These are phyloP conservation scores for Chrysemys picta DNA, from an alignment of 2,113 vertebrate genomes.

Conservation along the genomic window DNA sequence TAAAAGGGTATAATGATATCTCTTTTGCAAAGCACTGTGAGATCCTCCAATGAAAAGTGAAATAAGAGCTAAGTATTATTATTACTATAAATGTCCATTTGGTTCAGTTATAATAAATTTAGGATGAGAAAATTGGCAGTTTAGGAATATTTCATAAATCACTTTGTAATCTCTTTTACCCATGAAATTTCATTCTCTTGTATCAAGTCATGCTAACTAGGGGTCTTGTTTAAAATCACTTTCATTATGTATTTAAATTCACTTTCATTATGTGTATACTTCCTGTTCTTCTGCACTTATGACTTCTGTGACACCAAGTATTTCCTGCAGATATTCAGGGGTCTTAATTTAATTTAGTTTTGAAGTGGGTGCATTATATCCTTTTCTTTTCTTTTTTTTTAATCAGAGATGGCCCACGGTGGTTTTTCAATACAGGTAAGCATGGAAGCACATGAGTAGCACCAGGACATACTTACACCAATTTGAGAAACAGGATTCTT, in stretches of 20 bases:
- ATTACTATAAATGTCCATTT: slow-evolving; percentile 11
- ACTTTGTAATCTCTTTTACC: not conserved
- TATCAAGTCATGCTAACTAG: not conserved
- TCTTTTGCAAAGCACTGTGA: slow-evolving; percentile 45
- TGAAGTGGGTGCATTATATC: not conserved
- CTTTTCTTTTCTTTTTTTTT: no score
- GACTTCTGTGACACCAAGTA: not conserved
- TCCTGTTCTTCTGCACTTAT: not conserved
- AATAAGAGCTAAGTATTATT: not conserved
- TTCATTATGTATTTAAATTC: not conserved
- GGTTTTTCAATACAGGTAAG: not conserved
- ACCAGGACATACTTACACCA: not conserved
- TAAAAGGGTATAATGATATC: not conserved
- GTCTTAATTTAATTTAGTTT: slow-evolving; percentile 5
- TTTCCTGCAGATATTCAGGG: not conserved
- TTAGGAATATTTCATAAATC: not conserved
- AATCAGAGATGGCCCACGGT: not conserved
- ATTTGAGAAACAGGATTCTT: slow-evolving; percentile 4
- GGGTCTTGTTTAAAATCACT: not conserved
- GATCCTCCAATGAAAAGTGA: slow-evolving; percentile 9
- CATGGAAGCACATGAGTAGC: not conserved
- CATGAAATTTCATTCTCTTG: not conserved
- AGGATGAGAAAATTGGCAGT: not conserved
- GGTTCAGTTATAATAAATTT: not conserved
- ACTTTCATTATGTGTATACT: not conserved